phyloP scores from a whole-genome alignment of 2,888 invertebrate genomes.

The Plebejus anna region DNA sequence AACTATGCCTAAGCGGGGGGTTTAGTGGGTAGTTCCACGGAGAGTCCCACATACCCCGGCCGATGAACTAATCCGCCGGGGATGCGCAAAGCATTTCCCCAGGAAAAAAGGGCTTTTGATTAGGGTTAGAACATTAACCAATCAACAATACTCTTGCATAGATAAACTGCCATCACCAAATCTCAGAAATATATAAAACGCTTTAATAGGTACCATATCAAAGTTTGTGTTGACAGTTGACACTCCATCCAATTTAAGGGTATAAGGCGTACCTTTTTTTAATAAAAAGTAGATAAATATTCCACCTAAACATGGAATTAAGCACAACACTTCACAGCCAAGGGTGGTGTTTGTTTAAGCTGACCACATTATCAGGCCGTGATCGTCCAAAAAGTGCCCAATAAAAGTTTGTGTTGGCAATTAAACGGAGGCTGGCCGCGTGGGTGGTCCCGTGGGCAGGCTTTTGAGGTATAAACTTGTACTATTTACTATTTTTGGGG shows the following conservation, averaged over 20 bases:
- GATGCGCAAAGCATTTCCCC: too few species aligned
- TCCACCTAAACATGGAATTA: background rate
- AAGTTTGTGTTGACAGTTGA: background rate
- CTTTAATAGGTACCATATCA: background rate
- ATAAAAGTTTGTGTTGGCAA: conserved; percentile 69
- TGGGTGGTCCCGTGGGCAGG: conserved; percentile 59
- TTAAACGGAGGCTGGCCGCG: conserved; percentile 64
- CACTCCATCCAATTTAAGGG: conserved; percentile 11
- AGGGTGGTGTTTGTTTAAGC: conserved; percentile 37
- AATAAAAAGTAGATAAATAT: conserved; percentile 12
- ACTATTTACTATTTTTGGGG: background rate
- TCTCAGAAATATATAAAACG: background rate
- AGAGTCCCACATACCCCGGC: too few species aligned
- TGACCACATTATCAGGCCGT: conserved; percentile 41
- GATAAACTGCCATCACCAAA: background rate
- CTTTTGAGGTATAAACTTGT: background rate
- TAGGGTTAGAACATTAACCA: too few species aligned
- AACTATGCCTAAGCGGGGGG: too few species aligned
- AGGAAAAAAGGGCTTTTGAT: too few species aligned
- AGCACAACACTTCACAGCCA: conserved; percentile 31
- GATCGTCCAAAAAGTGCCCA: conserved; percentile 46
- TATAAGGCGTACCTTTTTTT: conserved; percentile 9
- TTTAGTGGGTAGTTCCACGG: too few species aligned
- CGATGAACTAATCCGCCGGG: too few species aligned
- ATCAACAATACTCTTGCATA: too few species aligned